Base-by-base conservation (phyloP, 1,140 invertebrate genomes). In the Atta colombica region DNA sequence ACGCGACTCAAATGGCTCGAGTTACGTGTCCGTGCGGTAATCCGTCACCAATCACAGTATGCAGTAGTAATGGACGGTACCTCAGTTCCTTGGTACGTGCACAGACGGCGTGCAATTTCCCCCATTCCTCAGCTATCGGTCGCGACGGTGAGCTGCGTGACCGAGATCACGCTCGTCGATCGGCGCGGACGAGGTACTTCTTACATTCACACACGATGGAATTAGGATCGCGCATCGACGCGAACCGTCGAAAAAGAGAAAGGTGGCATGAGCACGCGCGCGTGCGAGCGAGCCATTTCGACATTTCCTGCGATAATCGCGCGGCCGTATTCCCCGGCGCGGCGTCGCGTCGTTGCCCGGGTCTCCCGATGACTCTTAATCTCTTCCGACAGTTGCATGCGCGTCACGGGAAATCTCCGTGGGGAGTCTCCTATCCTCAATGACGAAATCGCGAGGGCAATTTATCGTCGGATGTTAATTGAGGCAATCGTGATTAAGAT, bases 191-290 rank as follows among this genome's bases (percentile, higher is more conserved):
- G n/a, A 82, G 60, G 25, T 35, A 16, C 80, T 49, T 60, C 53
- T 28, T 45, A 45, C 25, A 31, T 25, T 18, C 53, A 21, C n/a
- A 8, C 55, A 58, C 55, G 55, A 45, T 39, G 71, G 60, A 66
- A 66, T 21, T 28, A 63, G 61, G 25, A 69, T 68, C 51, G 69
- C 55, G 12, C 66, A 10, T 60, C 58, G 71, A 78, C 53, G 85
- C 53, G 85, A 58, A 51, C 77, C 85, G 66, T 87, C 77, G 88
- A 85, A 60, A 90, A 88, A 75, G 85, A 89, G 88, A 89, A 89
- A 90, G 89, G 78, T 55, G 60, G 35, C 16, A 28, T 16, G 39
- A 18, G 16, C 61, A 5, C 31, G 72, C 63, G 6, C 25, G 63
- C 25, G 49, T 35, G n/a, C 35, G 31, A n/a, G 28, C 45, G n/a